Evolutionary conservation across 1,140 invertebrate species (phyloP).

Genomic region (Temnothorax curvispinosus): DNA sequence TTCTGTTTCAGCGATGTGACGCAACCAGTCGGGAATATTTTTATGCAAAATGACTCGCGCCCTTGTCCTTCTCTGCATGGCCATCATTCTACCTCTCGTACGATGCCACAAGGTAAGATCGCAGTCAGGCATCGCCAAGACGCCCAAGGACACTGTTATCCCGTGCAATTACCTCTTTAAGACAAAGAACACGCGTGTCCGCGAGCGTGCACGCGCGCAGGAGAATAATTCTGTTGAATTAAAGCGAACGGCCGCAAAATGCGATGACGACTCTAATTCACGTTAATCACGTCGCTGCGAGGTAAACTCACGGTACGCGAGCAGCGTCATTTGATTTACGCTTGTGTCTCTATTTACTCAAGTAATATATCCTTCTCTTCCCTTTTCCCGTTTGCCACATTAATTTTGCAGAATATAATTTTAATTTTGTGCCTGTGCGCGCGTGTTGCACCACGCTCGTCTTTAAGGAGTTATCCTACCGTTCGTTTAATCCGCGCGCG

Average conservation of each 20-base stretch:
- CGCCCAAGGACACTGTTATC: constrained; percentile 62
- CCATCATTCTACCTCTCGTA: constrained; percentile 82
- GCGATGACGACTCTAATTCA: constrained; percentile 55
- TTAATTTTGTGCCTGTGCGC: too few relatives aligned
- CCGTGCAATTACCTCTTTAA: constrained; percentile 55
- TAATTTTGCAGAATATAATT: constrained; percentile 6
- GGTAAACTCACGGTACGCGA: constrained; percentile 66
- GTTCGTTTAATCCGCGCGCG: background rate
- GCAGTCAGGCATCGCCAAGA: constrained; percentile 40
- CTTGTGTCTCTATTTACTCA: background rate
- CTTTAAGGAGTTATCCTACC: background rate
- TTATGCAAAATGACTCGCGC: constrained; percentile 85
- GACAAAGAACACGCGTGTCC: constrained; percentile 33
- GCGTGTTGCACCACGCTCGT: background rate
- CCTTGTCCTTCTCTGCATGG: constrained; percentile 84
- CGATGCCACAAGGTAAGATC: constrained; percentile 85
- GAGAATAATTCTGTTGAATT: constrained; percentile 48
- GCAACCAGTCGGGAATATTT: constrained; percentile 84
- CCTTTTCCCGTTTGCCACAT: background rate
- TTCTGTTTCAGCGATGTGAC: constrained; percentile 84
- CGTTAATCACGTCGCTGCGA: constrained; percentile 44
- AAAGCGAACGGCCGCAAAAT: constrained; percentile 46
- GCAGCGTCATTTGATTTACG: constrained; percentile 36
- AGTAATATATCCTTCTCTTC: background rate
- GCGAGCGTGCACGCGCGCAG: background rate